phyloP scores from a whole-genome alignment of 1,140 invertebrate genomes.

The Triops longicaudatus region DNA sequence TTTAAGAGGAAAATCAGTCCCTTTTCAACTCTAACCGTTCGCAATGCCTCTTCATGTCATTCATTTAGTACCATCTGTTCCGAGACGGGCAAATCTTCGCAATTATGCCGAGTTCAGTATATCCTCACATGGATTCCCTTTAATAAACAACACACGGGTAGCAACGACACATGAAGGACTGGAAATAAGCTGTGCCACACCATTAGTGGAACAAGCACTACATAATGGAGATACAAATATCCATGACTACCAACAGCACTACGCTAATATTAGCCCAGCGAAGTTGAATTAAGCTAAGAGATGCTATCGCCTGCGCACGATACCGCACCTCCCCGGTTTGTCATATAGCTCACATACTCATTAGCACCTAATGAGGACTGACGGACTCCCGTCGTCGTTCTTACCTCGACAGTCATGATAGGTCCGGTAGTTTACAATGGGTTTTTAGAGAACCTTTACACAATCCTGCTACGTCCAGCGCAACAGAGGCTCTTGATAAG shows the following conservation, averaged over 20 bases:
- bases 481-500: background rate
- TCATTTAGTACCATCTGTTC: background rate
- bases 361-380: slow-evolving; percentile 6
- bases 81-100: background rate
- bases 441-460: background rate
- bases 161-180: background rate
- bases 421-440: background rate
- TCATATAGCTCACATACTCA: background rate
- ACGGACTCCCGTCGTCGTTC: background rate
- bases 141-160: background rate
- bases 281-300: background rate
- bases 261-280: background rate
- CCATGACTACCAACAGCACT: background rate
- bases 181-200: background rate
- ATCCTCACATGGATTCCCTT: background rate
- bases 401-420: background rate
- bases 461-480: background rate
- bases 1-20: background rate
- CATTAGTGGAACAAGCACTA: background rate
- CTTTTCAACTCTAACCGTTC: background rate
- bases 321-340: background rate
- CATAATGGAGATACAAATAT: background rate
- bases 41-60: background rate
- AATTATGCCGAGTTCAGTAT: background rate
- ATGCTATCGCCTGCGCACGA: background rate